These are phyloP conservation scores for Echinops telfairi DNA, from an alignment of 2,113 vertebrate genomes.

Conservation along the genomic window DNA sequence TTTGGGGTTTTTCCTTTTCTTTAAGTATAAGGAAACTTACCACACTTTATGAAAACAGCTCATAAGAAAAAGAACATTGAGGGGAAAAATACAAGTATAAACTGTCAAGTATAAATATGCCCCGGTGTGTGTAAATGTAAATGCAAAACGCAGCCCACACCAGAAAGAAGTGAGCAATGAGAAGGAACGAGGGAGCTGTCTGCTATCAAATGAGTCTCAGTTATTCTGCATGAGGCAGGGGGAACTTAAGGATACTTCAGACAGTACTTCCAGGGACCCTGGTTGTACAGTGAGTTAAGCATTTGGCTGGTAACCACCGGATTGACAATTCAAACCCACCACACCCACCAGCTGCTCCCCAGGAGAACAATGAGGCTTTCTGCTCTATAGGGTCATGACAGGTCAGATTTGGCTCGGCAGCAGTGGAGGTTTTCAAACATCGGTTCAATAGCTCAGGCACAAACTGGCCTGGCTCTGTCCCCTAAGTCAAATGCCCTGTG, in stretches of 20 bases:
- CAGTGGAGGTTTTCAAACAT: too few relatives aligned
- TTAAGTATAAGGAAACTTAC: not conserved
- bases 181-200: not conserved
- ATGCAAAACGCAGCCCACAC: not conserved
- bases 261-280: not conserved
- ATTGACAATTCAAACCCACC: too few relatives aligned
- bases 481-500: not conserved
- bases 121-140: not conserved
- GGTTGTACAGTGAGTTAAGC: too few relatives aligned
- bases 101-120: not conserved
- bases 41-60: not conserved
- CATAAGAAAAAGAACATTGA: slow-evolving; percentile 44
- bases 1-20: not conserved
- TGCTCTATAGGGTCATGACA: too few relatives aligned
- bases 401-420: too few relatives aligned
- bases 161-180: not conserved
- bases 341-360: too few relatives aligned
- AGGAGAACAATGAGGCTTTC: too few relatives aligned
- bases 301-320: too few relatives aligned
- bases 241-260: not conserved
- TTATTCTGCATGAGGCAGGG: not conserved
- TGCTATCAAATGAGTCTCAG: not conserved
- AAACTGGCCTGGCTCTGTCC: not conserved
- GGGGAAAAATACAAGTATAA: slow-evolving; percentile 20
- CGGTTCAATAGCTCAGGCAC: not conserved